A percentile compares a stretch with the other conserved stretches of the same genome.
phyloP scores from a whole-genome alignment of 2,888 invertebrate genomes.

The Colostygia pectinataria region DNA sequence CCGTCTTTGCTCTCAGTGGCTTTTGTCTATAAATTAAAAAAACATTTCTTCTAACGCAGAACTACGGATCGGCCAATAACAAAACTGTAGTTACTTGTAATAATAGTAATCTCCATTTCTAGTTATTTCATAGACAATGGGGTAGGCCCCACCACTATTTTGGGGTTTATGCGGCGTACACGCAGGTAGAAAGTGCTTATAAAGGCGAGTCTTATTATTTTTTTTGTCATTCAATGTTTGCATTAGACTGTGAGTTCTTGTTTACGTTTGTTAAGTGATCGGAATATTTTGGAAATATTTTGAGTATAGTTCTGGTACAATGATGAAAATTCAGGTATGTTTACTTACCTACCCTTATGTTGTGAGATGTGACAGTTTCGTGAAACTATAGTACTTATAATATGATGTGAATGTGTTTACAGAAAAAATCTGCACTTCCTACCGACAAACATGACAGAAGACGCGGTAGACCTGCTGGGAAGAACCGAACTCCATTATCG shows the following conservation, averaged over 20 bases:
- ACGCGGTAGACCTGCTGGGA: constrained; percentile 53
- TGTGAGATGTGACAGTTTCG: background rate
- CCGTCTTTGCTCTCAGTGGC: too few species aligned
- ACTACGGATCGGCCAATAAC: too few species aligned
- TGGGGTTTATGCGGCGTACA: constrained; percentile 26
- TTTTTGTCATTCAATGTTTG: constrained; percentile 25
- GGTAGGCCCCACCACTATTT: constrained; percentile 27
- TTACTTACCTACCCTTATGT: background rate
- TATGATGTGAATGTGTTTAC: constrained; percentile 8
- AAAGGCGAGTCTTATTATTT: constrained; percentile 11
- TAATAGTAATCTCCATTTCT: constrained; percentile 14
- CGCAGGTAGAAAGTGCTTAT: constrained; percentile 28
- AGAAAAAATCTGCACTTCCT: constrained; percentile 16
- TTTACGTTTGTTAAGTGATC: constrained; percentile 14
- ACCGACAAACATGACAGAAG: constrained; percentile 30
- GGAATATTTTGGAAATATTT: constrained; percentile 9
- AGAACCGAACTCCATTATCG: constrained; percentile 48
- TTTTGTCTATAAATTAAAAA: too few species aligned
- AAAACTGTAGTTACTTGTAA: constrained; percentile 1
- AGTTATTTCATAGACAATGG: constrained; percentile 27
- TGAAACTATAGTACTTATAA: background rate
- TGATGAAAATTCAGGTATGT: constrained; percentile 19
- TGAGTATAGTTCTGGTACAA: background rate
- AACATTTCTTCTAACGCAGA: too few species aligned
- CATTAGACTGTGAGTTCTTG: constrained; percentile 8